A percentile compares a stretch with the other conserved stretches of the same genome.
Conservation (phyloP, 2,113 vertebrate genomes). For the Podarcis cretensis region DNA sequence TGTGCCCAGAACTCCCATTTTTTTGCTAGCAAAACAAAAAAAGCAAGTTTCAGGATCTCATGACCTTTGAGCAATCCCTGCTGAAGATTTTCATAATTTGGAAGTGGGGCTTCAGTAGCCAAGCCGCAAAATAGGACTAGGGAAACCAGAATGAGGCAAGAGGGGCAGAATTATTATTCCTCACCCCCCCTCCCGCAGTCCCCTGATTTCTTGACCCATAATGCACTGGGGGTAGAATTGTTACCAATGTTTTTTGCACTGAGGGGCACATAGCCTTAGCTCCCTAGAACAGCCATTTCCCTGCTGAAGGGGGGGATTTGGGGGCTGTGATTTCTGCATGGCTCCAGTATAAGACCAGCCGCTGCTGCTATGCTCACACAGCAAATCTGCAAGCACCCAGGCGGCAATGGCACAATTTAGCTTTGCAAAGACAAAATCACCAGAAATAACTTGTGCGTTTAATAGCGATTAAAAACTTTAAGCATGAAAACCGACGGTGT, state of each 20-base stretch:
- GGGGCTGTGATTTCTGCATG: no score
- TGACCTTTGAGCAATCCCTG: neutral
- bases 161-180: no score
- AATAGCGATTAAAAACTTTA: neutral
- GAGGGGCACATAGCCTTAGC: neutral
- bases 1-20: neutral
- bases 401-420: no score
- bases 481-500: neutral
- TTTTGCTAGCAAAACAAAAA: neutral
- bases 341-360: neutral
- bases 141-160: no score
- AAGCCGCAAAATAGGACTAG: no score
- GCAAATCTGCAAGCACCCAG: neutral
- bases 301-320: no score
- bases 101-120: no score
- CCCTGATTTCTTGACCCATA: neutral
- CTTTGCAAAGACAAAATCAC: neutral
- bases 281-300: no score
- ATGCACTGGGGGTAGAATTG: neutral
- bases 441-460: neutral
- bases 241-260: neutral
- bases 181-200: neutral
- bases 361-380: neutral
- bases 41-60: neutral
- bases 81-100: no score